These are phyloP conservation scores for Passer montanus DNA, from an alignment of 2,113 vertebrate genomes.

Conservation along the genomic window DNA sequence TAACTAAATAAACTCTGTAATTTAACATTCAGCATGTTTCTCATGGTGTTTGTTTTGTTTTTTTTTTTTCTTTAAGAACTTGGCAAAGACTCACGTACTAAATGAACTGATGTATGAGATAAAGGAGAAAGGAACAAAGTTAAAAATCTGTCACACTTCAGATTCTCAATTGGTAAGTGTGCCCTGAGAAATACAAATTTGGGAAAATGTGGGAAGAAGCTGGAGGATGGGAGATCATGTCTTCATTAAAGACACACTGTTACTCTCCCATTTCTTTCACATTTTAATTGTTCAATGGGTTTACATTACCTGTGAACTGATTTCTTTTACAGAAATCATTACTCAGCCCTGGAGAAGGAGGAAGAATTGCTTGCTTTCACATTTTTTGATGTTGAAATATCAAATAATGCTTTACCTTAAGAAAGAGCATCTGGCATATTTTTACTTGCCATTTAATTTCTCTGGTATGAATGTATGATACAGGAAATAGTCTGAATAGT, in stretches of 20 bases:
- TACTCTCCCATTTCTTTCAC: background rate
- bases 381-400: background rate
- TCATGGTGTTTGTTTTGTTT: background rate
- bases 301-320: background rate
- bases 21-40: background rate
- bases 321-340: background rate
- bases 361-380: background rate
- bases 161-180: constrained; percentile 85
- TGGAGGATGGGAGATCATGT: background rate
- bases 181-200: background rate
- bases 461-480: background rate
- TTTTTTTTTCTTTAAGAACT: constrained; percentile 78
- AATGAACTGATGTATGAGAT: constrained; percentile 91
- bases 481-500: background rate
- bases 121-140: constrained; percentile 91
- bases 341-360: background rate
- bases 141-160: constrained; percentile 85
- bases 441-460: background rate
- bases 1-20: background rate
- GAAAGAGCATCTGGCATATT: background rate
- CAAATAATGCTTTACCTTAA: background rate
- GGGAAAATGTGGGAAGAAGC: background rate
- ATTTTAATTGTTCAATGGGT: background rate
- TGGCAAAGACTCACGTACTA: constrained; percentile 93
- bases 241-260: background rate